Evolutionary conservation across 2,113 vertebrate species (phyloP).

Genomic region (Crocuta crocuta): DNA sequence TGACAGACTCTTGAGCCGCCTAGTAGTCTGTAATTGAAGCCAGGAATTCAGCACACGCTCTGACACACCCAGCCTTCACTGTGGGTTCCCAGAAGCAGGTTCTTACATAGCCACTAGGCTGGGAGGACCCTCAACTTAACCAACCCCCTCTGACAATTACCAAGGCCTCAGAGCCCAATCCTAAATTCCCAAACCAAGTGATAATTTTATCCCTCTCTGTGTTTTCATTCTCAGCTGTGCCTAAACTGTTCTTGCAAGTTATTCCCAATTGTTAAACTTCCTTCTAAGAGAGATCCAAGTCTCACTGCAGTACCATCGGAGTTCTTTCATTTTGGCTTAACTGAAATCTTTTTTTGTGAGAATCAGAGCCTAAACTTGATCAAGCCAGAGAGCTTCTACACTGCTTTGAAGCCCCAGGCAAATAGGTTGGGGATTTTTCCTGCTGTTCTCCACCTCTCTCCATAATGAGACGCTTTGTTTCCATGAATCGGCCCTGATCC

Average conservation of each 20-base stretch:
- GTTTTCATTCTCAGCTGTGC: neutral
- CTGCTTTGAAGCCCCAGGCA: slow-evolving; percentile 63
- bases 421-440: slow-evolving; percentile 65
- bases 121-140: slow-evolving; percentile 73
- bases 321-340: slow-evolving; percentile 26
- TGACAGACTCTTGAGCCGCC: slow-evolving; percentile 80
- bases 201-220: slow-evolving; percentile 4
- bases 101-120: slow-evolving; percentile 65
- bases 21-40: slow-evolving; percentile 82
- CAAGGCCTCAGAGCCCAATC: neutral
- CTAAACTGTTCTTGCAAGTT: neutral
- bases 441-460: slow-evolving; percentile 77
- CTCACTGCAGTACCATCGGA: neutral
- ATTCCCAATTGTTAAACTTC: neutral
- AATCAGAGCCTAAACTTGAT: slow-evolving; percentile 65
- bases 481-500: slow-evolving; percentile 66
- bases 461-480: slow-evolving; percentile 83
- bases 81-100: slow-evolving; percentile 76
- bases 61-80: slow-evolving; percentile 78
- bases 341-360: slow-evolving; percentile 52
- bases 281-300: neutral
- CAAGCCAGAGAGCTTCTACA: slow-evolving; percentile 52
- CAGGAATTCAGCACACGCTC: slow-evolving; percentile 79
- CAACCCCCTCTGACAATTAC: slow-evolving; percentile 21
- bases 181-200: slow-evolving; percentile 32